Percentiles rank a stretch among this genome's conserved stretches.
These are phyloP conservation scores for Egretta garzetta DNA, from an alignment of 2,113 vertebrate species.

Conservation along the genomic window DNA sequence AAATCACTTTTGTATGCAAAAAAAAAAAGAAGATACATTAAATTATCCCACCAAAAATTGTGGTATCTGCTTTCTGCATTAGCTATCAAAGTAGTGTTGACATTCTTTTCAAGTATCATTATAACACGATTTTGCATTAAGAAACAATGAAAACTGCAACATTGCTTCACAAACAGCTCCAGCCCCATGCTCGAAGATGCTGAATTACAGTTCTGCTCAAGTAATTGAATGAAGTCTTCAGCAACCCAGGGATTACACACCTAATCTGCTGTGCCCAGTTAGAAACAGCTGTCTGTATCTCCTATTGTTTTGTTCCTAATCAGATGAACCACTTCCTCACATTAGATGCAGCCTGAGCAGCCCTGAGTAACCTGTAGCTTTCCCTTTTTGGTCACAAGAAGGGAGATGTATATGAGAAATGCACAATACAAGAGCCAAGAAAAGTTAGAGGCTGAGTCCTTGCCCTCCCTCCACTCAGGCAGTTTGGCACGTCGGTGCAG, in stretches of 20 bases:
- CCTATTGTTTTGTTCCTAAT: not conserved
- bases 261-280: fast-evolving
- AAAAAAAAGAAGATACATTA: not conserved
- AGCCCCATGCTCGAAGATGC: not conserved
- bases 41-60: not conserved
- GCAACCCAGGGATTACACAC: not conserved
- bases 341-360: not conserved
- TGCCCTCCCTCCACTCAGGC: not conserved
- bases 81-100: not conserved
- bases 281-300: not conserved
- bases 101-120: not conserved
- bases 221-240: not conserved
- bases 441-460: not conserved
- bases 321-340: not conserved
- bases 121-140: not conserved
- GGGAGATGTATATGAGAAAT: not conserved
- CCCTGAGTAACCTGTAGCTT: not conserved
- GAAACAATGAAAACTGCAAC: slow-evolving; percentile 14
- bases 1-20: not conserved
- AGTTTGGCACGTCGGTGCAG: fast-evolving
- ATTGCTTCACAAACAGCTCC: not conserved
- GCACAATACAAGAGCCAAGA: not conserved
- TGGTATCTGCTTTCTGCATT: slow-evolving; percentile 8
- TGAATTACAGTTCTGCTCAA: not conserved
- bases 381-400: not conserved